These are phyloP conservation scores for Galbula dea DNA, from an alignment of 2,113 vertebrate species.

Conservation along the genomic window DNA sequence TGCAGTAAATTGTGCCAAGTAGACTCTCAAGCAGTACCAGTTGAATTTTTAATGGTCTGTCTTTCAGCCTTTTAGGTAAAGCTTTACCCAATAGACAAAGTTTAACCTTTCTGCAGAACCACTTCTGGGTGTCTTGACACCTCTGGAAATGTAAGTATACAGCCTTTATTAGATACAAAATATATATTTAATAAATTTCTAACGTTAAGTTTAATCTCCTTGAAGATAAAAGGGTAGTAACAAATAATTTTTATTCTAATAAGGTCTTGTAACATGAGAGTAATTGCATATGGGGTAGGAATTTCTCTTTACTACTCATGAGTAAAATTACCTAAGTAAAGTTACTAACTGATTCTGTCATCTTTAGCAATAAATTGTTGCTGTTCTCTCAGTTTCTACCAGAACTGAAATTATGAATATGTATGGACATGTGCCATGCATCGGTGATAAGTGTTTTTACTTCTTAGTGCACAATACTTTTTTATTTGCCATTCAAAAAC, in stretches of 20 bases:
- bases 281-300: background rate
- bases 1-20: background rate
- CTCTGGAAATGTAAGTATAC: background rate
- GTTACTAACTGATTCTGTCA: background rate
- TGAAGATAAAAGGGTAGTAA: background rate
- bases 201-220: background rate
- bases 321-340: too few species aligned
- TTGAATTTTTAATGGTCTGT: background rate
- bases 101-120: background rate
- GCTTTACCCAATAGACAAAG: background rate
- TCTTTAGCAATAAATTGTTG: background rate
- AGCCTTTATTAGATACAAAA: background rate
- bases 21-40: background rate
- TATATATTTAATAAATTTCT: background rate
- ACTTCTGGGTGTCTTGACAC: background rate
- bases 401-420: background rate
- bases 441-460: too few species aligned
- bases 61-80: conserved; percentile 1
- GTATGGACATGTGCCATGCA: background rate
- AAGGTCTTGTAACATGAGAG: background rate
- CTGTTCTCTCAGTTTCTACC: background rate
- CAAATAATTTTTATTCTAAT: background rate
- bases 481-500: background rate
- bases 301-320: background rate
- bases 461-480: background rate